Conservation (phyloP, 2,113 vertebrate genomes). For the Smithornis capensis region DNA sequence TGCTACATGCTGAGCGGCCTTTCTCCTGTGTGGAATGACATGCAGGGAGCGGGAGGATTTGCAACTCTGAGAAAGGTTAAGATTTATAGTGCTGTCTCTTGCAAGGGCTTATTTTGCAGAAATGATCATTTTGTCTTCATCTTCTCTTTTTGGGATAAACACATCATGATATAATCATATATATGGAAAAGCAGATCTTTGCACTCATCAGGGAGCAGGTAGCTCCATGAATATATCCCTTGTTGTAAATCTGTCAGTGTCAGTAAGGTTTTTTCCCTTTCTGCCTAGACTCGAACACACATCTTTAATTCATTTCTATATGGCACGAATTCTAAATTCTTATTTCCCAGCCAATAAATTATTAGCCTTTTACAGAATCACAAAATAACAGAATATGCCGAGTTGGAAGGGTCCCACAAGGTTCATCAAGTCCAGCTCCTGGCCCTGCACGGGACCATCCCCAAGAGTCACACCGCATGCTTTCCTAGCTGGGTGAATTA, state of each 20-base stretch:
- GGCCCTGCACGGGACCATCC: not conserved
- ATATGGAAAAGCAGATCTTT: not conserved
- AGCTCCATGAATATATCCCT: not conserved
- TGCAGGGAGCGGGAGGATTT: slow-evolving; percentile 62
- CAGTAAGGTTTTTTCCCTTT: not conserved
- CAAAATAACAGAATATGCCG: not conserved
- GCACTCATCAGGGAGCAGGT: not conserved
- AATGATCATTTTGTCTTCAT: slow-evolving; percentile 33
- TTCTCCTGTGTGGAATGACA: slow-evolving; percentile 52
- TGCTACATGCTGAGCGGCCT: slow-evolving; percentile 48
- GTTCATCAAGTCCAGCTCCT: not conserved
- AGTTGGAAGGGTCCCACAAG: not conserved
- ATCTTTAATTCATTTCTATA: not conserved
- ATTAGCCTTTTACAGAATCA: not conserved
- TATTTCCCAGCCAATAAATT: not conserved
- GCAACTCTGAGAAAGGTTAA: slow-evolving; percentile 32
- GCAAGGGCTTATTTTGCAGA: slow-evolving; percentile 47
- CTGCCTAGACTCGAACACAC: not conserved
- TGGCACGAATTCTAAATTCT: not conserved
- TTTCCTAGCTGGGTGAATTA: not conserved
- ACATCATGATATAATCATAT: slow-evolving; percentile 12
- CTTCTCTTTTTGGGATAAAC: slow-evolving; percentile 29
- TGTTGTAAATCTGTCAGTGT: not conserved
- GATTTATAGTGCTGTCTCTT: slow-evolving; percentile 40
- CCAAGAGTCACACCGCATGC: not conserved